Conservation (phyloP, 2,797 vertebrate species). For the Sebastes goodei region DNA sequence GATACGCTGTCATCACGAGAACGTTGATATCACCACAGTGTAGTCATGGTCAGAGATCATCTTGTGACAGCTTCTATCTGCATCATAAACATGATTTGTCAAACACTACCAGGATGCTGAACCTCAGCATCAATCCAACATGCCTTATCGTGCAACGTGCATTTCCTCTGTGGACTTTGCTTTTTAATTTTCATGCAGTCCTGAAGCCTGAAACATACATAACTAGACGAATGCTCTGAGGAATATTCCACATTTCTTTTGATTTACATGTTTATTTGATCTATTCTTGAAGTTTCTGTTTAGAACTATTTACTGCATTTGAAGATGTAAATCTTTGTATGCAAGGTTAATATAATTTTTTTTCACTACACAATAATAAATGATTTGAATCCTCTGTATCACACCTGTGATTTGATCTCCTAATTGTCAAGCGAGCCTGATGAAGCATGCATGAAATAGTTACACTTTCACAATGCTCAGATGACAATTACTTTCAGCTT, state of each 20-base stretch:
- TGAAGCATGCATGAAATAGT: too few species aligned
- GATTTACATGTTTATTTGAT: not conserved
- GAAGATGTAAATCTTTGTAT: too few species aligned
- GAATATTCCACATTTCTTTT: not conserved
- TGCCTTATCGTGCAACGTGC: not conserved
- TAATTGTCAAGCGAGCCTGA: too few species aligned
- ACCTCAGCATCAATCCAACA: not conserved
- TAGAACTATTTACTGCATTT: not conserved
- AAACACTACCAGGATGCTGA: not conserved
- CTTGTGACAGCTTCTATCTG: not conserved
- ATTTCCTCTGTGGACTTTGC: not conserved
- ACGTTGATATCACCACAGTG: not conserved
- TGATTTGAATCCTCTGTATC: too few species aligned
- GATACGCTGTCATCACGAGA: not conserved
- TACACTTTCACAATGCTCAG: too few species aligned
- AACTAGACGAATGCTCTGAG: not conserved
- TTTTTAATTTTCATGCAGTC: too few species aligned
- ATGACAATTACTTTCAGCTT: too few species aligned
- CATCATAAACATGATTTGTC: not conserved
- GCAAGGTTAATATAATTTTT: not conserved
- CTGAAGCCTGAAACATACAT: not conserved
- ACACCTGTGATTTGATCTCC: too few species aligned
- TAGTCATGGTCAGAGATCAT: not conserved
- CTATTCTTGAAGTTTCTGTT: not conserved
- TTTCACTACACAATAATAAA: not conserved